Evolutionary conservation across 2,888 invertebrate species (phyloP), one percentile per base, ranked within the genome.

Genomic region (Aplocera efformata): DNA sequence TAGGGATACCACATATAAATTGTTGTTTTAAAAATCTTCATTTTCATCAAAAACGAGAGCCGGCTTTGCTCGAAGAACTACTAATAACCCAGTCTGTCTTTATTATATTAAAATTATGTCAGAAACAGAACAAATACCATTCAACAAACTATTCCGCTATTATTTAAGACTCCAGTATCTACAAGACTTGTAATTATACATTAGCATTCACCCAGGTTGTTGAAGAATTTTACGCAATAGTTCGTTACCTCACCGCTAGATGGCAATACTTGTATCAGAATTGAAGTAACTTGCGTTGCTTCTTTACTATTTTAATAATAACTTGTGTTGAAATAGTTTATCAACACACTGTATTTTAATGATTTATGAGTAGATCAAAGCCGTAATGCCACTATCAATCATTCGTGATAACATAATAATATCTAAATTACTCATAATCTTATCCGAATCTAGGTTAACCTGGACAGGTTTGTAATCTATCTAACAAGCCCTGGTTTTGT

Each of bases 291-390:
- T n/a, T n/a, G n/a, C 13, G 13, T 17, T 17, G 13, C 13, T 17
- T n/a, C n/a, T n/a, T 24, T 23, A 5, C 22, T 26, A 9, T 25
- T 23, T 21, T 7, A 8, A 8, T 7, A 36, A 42, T 31, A 59
- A 80, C 70, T 60, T 75, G 51, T 78, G 78, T 77, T 78, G 79
- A 79, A 80, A 73, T 60, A 75, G 66, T 65, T 64, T 61, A 36
- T 10, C 24, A 39, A 30, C 32, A n/a, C 10, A 30, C 17, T 23
- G 32, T 21, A 35, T 45, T 38, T 42, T 32, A 30, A 61, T 71
- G 71, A 79, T 74, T 68, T 74, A 75, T 69, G 57, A 50, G 57
- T 58, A 62, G 72, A 70, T 71, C 60, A 58, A 57, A 67, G 55
- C 60, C 61, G 57, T 60, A 67, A 66, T 60, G 62, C 64, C 66